Evolutionary conservation across 2,797 vertebrate genomes (phyloP).

Genomic region (Lerista edwardsae): DNA sequence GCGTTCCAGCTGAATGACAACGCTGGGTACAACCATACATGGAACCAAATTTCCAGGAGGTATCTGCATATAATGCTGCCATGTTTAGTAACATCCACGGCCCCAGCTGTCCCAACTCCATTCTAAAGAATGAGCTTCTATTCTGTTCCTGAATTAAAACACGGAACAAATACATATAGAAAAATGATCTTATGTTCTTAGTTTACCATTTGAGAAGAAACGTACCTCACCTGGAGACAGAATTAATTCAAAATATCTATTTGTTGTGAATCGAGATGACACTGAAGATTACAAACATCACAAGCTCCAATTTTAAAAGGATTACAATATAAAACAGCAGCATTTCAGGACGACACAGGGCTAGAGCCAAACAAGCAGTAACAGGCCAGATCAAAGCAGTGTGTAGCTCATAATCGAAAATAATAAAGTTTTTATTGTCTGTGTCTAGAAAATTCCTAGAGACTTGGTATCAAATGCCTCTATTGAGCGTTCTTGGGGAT

Average conservation of each 20-base stretch:
- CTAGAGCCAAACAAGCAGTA: background rate
- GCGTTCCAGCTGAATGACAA: too few relatives aligned
- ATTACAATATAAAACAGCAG: background rate
- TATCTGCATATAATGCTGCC: background rate
- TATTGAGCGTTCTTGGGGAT: background rate
- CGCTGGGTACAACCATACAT: background rate
- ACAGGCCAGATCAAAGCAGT: background rate
- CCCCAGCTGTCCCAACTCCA: background rate
- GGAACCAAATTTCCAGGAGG: too few relatives aligned
- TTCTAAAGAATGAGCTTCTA: background rate
- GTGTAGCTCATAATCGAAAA: background rate
- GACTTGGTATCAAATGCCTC: background rate
- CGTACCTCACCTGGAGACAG: background rate
- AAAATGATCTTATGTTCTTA: background rate
- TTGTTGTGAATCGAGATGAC: background rate
- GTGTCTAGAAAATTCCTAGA: background rate
- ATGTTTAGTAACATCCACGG: background rate
- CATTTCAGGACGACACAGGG: background rate
- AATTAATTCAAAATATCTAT: background rate
- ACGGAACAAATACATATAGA: too few relatives aligned
- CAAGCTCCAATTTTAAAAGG: background rate
- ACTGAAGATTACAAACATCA: background rate
- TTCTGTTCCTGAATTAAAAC: background rate
- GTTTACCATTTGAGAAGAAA: background rate
- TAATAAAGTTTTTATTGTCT: background rate